Percentiles rank a stretch among this genome's conserved stretches.
phyloP scores from a whole-genome alignment of 1,140 invertebrate genomes.

The Ceratitis capitata region DNA sequence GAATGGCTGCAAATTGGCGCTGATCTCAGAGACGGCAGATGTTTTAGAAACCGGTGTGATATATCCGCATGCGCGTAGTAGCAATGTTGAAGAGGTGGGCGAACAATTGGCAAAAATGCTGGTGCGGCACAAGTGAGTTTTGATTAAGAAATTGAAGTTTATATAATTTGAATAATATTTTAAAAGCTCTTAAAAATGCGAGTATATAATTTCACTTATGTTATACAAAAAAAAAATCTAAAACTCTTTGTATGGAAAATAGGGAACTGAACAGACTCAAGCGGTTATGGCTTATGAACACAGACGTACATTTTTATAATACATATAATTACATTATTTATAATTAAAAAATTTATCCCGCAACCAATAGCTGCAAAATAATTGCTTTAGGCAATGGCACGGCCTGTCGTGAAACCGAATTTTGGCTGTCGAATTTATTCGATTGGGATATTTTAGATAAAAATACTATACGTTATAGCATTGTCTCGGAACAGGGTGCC shows the following conservation, averaged over 20 bases:
- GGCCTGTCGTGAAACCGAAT: slow-evolving; percentile 86
- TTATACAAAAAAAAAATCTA: too few species aligned
- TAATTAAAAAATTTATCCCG: too few species aligned
- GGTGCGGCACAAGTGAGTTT: slow-evolving; percentile 51
- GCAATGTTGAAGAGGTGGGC: slow-evolving; percentile 47
- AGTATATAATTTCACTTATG: too few species aligned
- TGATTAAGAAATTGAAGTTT: neutral
- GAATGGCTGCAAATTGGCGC: slow-evolving; percentile 86
- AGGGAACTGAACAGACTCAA: too few species aligned
- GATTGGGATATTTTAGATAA: slow-evolving; percentile 68
- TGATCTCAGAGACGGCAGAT: slow-evolving; percentile 76
- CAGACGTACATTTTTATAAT: too few species aligned
- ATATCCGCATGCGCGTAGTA: slow-evolving; percentile 69
- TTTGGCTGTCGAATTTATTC: slow-evolving; percentile 76
- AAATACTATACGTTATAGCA: slow-evolving; percentile 76
- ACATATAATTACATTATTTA: too few species aligned
- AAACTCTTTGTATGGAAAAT: too few species aligned
- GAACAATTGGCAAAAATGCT: slow-evolving; percentile 52
- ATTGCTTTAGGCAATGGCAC: slow-evolving; percentile 90
- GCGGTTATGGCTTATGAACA: too few species aligned
- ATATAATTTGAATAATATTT: too few species aligned
- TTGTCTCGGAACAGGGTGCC: slow-evolving; percentile 88
- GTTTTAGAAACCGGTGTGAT: slow-evolving; percentile 77
- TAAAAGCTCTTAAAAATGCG: too few species aligned
- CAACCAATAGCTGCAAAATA: slow-evolving; percentile 74